phyloP scores from a whole-genome alignment of 2,888 invertebrate genomes.

The Apamea monoglypha region DNA sequence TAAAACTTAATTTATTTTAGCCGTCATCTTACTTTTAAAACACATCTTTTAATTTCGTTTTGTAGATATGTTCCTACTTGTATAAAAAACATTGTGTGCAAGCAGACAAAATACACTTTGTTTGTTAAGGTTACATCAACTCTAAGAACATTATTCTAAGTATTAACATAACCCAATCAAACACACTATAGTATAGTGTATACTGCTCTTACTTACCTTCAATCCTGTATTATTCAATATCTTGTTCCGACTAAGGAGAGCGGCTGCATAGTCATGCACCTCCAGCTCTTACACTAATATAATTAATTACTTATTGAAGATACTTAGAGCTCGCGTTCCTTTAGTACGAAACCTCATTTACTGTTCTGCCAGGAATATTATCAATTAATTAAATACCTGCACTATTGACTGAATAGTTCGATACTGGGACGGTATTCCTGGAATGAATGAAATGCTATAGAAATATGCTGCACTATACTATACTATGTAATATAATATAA shows the following conservation, averaged over 20 bases:
- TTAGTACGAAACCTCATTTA: neutral
- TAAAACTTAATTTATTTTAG: neutral
- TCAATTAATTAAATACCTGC: slow-evolving; percentile 28
- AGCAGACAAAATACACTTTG: neutral
- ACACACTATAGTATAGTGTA: neutral
- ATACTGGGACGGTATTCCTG: neutral
- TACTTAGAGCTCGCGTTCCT: slow-evolving; percentile 27
- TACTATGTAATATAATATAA: no score
- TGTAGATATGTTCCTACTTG: neutral
- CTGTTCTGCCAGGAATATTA: slow-evolving; percentile 16
- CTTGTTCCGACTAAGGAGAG: neutral
- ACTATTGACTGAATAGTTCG: slow-evolving; percentile 12
- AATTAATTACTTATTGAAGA: slow-evolving; percentile 49
- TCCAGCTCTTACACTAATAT: slow-evolving; percentile 14
- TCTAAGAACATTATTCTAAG: neutral
- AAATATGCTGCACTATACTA: slow-evolving; percentile 3
- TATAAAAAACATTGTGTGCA: neutral
- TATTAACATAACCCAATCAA: neutral
- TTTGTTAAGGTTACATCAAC: neutral
- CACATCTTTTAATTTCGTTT: neutral
- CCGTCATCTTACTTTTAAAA: neutral
- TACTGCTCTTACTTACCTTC: neutral
- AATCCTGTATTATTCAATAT: slow-evolving; percentile 22
- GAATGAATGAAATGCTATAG: slow-evolving; percentile 2
- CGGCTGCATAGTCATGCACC: slow-evolving; percentile 30